phyloP scores from a whole-genome alignment of 1,140 invertebrate species.

The Zaprionus davidi region DNA sequence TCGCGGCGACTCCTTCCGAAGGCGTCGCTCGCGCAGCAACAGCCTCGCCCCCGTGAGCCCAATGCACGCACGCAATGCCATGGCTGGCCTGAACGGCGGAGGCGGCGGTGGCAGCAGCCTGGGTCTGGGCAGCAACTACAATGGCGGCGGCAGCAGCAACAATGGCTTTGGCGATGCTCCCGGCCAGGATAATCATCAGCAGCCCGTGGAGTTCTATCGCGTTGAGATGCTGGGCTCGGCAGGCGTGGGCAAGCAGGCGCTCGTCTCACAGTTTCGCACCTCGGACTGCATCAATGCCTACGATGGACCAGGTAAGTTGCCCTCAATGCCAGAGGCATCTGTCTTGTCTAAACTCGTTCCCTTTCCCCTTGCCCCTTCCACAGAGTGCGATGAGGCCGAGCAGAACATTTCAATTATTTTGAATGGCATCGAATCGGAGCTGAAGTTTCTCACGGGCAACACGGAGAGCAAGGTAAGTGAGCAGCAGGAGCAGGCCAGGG shows the following conservation, averaged over 20 bases:
- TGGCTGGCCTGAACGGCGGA: conserved; percentile 72
- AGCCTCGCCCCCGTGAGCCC: conserved; percentile 87
- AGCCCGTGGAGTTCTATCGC: conserved; percentile 87
- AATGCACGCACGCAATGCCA: conserved; percentile 69
- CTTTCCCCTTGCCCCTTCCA: background rate
- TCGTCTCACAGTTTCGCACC: conserved; percentile 96
- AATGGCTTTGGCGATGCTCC: conserved; percentile 77
- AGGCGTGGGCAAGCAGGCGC: conserved; percentile 95
- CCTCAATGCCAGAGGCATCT: background rate
- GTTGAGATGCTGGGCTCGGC: conserved; percentile 93
- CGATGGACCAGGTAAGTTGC: conserved; percentile 89
- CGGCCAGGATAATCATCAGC: conserved; percentile 62
- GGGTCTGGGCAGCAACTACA: conserved; percentile 83
- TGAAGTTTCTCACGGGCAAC: conserved; percentile 89
- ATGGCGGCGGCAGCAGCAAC: conserved; percentile 80
- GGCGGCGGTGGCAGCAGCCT: conserved; percentile 80
- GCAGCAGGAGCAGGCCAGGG: background rate
- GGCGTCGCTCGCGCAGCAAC: conserved; percentile 91
- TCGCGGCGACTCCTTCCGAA: conserved; percentile 93
- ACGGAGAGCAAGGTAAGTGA: conserved; percentile 85
- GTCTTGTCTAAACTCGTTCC: background rate
- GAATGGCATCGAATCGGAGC: conserved; percentile 95
- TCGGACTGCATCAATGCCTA: conserved; percentile 97
- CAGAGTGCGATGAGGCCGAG: conserved; percentile 89
- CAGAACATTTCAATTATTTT: conserved; percentile 94